Conservation (phyloP, 2,888 invertebrate genomes). For the Chymomyza fuscimana region DNA sequence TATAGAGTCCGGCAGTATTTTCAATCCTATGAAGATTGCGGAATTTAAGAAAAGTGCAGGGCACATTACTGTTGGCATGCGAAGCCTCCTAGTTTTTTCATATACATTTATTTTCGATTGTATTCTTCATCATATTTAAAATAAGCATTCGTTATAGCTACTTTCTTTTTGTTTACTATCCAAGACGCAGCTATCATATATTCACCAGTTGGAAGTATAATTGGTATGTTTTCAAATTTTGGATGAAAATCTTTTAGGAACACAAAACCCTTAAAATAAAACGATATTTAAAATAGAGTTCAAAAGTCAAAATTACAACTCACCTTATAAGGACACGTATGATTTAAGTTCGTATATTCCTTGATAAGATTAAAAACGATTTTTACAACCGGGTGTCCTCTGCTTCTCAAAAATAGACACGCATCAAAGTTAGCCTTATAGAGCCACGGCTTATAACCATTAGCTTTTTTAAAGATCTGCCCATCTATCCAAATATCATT, state of each 20-base stretch:
- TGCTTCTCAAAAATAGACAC: constrained; percentile 33
- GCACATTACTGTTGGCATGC: too few species aligned
- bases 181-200: constrained; percentile 39
- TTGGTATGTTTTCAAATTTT: constrained; percentile 33
- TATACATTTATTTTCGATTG: not conserved
- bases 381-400: constrained; percentile 39
- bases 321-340: constrained; percentile 47
- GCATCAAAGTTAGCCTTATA: constrained; percentile 37
- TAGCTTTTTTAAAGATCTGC: constrained; percentile 40
- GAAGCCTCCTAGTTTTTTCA: not conserved
- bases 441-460: constrained; percentile 54
- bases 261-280: constrained; percentile 32
- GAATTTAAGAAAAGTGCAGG: too few species aligned
- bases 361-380: constrained; percentile 38
- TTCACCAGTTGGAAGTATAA: constrained; percentile 44
- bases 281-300: not conserved
- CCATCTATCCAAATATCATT: constrained; percentile 28
- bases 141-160: constrained; percentile 40
- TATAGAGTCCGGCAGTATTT: too few species aligned
- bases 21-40: too few species aligned
- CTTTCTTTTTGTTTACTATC: constrained; percentile 27
- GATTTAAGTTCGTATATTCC: constrained; percentile 46
- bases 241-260: constrained; percentile 41
- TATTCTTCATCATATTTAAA: constrained; percentile 43
- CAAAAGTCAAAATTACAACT: not conserved